Evolutionary conservation across 2,113 vertebrate genomes (phyloP), one percentile per base, ranked within the genome.

Genomic region (Tachuris rubrigastra): DNA sequence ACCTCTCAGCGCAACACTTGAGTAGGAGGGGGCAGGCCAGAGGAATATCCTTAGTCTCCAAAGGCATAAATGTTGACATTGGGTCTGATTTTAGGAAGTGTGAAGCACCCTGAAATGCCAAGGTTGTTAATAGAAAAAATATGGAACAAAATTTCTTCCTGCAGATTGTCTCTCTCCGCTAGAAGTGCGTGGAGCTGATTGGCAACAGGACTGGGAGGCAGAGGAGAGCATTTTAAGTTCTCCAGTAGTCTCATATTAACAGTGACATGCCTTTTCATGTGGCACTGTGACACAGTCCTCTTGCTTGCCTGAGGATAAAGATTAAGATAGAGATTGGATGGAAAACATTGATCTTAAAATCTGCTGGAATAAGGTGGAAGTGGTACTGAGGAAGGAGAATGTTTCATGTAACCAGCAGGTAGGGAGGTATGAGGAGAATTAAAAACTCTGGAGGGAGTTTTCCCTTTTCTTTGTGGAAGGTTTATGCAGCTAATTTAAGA

Each of bases 61-160:
- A 92, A 95, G 87, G 77, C 83, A 68, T 42, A 42, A 89, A 63
- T 93, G 75, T 89, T 94, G 91, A 90, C 18, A 19, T 75, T 95
- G 82, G 91, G 73, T 30, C 71, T 94, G 78, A 46, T 69, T 87
- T 92, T 82, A 87, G 81, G 67, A 94, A 69, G 31, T 35, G 47
- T 83, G n/a, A 80, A 84, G 24, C 63, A 16, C 25, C 66, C 56
- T 39, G 25, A 87, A 95, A 88, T 82, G 66, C 53, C 33, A 33
- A 83, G 33, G 73, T 67, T 85, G 42, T 79, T 94, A 90, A 95
- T 93, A 63, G 24, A 68, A 74, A 90, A 89, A 87, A 41, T 56
- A 42, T 46, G 53, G 72, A 60, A 59, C 14, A 47, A 41, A 68
- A 75, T 93, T 49, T 58, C 15, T 77, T 62, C 44, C n/a, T 56